Evolutionary conservation across 2,113 vertebrate genomes (phyloP), one percentile per base, ranked within the genome.

Genomic region (Siphamia tubifer): DNA sequence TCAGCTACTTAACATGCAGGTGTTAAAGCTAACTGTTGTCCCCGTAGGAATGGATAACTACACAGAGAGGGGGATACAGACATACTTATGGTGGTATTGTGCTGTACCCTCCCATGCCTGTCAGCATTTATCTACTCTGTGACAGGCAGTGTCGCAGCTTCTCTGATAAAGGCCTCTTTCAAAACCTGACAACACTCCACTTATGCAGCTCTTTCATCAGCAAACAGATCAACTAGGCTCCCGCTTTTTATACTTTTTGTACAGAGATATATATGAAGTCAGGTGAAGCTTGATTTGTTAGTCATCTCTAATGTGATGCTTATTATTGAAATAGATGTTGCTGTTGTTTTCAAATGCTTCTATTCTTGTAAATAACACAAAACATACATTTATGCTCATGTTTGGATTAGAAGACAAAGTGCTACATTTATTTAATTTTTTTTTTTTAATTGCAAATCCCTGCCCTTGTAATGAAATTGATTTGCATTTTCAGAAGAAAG

Each of bases 121-220:
- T 84, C 86, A 83, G 30, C 40, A 70, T 81, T 70, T 72, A 72
- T 86, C 68, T 61, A 13, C 44, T 73, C 57, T 51, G 38, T 74
- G 51, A 78, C 68, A 68, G 55, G 19, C 52, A 42, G 49, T 74
- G 38, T 77, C 1, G 19, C 66, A 57, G 74, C 58, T 8, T 13
- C 20, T 43, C 28, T 11, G 7, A 8, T 42, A 39, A 72, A 77
- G 66, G 39, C 64, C 43, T 54, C 72, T 31, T 77, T 81, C 48
- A 74, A 54, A 81, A 40, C 20, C 60, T 68, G 66, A 10, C 56
- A 73, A 62, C 63, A 61, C 47, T 36, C 53, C 38, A 36, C 40
- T 68, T 48, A 48, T 60, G 39, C 51, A 51, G 35, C 19, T 68
- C 57, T 77, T 82, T 79, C 48, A 74, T 77, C 45, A 72, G 30